These are phyloP conservation scores for Antigone vipio DNA, from an alignment of 2,113 vertebrate species.

Conservation along the genomic window DNA sequence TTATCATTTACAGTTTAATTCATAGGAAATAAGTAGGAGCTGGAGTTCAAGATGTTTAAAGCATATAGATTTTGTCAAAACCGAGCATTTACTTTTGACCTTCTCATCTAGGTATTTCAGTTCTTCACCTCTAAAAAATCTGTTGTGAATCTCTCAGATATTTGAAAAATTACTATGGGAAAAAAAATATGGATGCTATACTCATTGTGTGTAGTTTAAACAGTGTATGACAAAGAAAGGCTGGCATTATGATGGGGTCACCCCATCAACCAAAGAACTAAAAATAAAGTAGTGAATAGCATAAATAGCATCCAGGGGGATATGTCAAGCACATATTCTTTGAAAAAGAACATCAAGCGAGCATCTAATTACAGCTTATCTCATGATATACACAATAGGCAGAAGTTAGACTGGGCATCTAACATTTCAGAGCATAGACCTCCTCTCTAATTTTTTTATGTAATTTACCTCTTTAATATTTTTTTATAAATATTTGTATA, in stretches of 20 bases:
- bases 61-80: neutral
- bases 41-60: neutral
- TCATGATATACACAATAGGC: neutral
- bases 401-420: neutral
- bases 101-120: neutral
- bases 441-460: neutral
- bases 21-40: neutral
- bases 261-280: neutral
- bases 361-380: neutral
- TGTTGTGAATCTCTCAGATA: neutral
- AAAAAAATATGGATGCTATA: neutral
- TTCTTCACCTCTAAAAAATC: neutral
- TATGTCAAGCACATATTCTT: neutral
- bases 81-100: neutral
- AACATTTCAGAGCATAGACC: neutral
- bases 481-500: neutral
- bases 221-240: neutral
- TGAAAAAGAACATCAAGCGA: neutral
- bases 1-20: neutral
- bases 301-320: neutral
- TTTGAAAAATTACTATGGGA: neutral
- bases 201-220: neutral
- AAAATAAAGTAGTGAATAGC: neutral
- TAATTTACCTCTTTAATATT: neutral
- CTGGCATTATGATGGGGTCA: neutral